phyloP scores from a whole-genome alignment of 2,888 invertebrate genomes.

The Thymelicus sylvestris region DNA sequence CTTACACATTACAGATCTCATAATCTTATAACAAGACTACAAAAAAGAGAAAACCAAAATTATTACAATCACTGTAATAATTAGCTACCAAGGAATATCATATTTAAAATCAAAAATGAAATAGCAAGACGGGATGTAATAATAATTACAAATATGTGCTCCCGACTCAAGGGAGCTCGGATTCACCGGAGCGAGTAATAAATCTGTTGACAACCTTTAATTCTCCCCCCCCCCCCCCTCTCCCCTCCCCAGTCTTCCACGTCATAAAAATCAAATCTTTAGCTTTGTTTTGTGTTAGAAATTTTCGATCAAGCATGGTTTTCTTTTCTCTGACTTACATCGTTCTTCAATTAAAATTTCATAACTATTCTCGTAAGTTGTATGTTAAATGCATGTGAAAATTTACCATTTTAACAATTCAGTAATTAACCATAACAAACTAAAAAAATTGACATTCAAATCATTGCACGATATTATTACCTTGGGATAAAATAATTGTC shows the following conservation, averaged over 20 bases:
- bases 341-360: too few species aligned
- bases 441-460: too few species aligned
- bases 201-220: constrained; percentile 84
- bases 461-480: too few species aligned
- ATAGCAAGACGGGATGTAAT: constrained; percentile 26
- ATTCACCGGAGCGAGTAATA: constrained; percentile 81
- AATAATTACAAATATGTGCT: constrained; percentile 54
- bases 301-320: neutral
- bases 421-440: too few species aligned
- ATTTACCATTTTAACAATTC: too few species aligned
- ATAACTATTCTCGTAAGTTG: too few species aligned
- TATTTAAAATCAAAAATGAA: constrained; percentile 32
- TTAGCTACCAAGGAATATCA: constrained; percentile 22
- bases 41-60: constrained; percentile 13
- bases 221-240: constrained; percentile 58
- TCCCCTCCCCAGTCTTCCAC: constrained; percentile 52
- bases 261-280: constrained; percentile 48
- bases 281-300: constrained; percentile 16
- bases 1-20: too few species aligned
- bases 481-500: too few species aligned
- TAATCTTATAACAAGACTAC: neutral
- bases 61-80: constrained; percentile 24
- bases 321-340: too few species aligned
- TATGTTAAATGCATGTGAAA: too few species aligned
- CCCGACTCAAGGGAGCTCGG: constrained; percentile 48